phyloP scores from a whole-genome alignment of 2,888 invertebrate genomes.

The Portevinia maculata region DNA sequence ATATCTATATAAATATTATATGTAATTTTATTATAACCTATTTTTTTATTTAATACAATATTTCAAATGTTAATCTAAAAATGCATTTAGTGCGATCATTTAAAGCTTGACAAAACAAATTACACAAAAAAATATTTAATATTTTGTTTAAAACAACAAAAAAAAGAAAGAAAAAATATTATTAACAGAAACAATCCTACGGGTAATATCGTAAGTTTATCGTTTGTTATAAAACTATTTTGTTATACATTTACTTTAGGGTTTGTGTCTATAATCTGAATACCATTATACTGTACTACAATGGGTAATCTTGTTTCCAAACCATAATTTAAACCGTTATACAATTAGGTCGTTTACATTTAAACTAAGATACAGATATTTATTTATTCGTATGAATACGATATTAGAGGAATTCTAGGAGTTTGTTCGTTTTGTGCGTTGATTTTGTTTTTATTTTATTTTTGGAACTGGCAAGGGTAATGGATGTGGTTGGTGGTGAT shows the following conservation, averaged over 20 bases:
- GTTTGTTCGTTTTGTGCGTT: constrained; percentile 32
- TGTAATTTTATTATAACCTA: constrained; percentile 28
- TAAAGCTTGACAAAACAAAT: constrained; percentile 44
- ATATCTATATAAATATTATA: constrained; percentile 56
- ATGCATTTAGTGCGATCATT: constrained; percentile 31
- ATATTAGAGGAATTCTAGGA: constrained; percentile 45
- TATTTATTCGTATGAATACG: constrained; percentile 9
- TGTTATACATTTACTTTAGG: constrained; percentile 14
- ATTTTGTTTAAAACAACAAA: constrained; percentile 62
- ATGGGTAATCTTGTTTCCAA: constrained; percentile 41
- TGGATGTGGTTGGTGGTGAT: constrained; percentile 41
- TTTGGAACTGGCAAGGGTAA: constrained; percentile 55
- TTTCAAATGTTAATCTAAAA: not conserved
- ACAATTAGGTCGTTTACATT: constrained; percentile 22
- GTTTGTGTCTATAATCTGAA: constrained; percentile 29
- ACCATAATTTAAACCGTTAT: constrained; percentile 38
- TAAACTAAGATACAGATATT: constrained; percentile 24
- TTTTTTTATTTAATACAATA: constrained; percentile 28
- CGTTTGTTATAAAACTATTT: constrained; percentile 41
- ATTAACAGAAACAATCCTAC: constrained; percentile 4
- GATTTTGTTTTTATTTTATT: constrained; percentile 35
- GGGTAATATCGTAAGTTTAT: constrained; percentile 30
- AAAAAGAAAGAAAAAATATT: not conserved
- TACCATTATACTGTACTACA: constrained; percentile 40
- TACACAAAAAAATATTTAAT: constrained; percentile 10